A percentile compares a stretch with the other conserved stretches of the same genome.
phyloP scores from a whole-genome alignment of 2,888 invertebrate genomes.

The Conops quadrifasciatus region DNA sequence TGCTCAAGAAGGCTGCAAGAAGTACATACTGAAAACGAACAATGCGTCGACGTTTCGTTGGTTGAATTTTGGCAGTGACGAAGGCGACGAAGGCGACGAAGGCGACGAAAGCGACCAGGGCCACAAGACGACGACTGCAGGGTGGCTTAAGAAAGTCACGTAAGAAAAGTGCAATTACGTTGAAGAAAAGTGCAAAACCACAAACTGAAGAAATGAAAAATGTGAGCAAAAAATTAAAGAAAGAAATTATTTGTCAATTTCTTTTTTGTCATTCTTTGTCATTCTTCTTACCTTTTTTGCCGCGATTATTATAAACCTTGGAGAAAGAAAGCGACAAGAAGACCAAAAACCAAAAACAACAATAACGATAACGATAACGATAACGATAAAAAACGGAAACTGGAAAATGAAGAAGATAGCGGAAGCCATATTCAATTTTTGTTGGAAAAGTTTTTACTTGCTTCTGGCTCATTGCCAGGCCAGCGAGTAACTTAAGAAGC shows the following conservation, averaged over 20 bases:
- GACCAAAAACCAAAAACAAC: background rate
- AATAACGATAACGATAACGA: too few relatives aligned
- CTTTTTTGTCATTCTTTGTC: background rate
- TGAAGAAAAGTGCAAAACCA: conserved; percentile 22
- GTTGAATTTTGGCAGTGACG: background rate
- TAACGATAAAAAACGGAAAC: too few relatives aligned
- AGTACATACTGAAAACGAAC: background rate
- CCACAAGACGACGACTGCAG: too few relatives aligned
- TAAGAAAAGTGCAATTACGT: conserved; percentile 32
- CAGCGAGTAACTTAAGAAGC: background rate
- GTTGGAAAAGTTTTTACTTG: background rate
- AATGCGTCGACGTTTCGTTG: background rate
- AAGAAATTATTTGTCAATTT: conserved; percentile 26
- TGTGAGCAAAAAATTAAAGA: conserved; percentile 8
- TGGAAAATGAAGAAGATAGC: background rate
- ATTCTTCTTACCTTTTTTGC: background rate
- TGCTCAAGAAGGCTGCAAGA: conserved; percentile 13
- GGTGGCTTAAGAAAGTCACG: conserved; percentile 14
- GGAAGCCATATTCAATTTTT: conserved; percentile 29
- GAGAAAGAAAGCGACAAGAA: conserved; percentile 10
- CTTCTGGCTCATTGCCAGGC: conserved; percentile 27
- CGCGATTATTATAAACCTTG: conserved; percentile 28
- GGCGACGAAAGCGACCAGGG: background rate
- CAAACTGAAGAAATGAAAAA: conserved; percentile 21
- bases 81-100: background rate